These are phyloP conservation scores for Frankliniella intonsa DNA, from an alignment of 2,888 invertebrate genomes.

Conservation along the genomic window DNA sequence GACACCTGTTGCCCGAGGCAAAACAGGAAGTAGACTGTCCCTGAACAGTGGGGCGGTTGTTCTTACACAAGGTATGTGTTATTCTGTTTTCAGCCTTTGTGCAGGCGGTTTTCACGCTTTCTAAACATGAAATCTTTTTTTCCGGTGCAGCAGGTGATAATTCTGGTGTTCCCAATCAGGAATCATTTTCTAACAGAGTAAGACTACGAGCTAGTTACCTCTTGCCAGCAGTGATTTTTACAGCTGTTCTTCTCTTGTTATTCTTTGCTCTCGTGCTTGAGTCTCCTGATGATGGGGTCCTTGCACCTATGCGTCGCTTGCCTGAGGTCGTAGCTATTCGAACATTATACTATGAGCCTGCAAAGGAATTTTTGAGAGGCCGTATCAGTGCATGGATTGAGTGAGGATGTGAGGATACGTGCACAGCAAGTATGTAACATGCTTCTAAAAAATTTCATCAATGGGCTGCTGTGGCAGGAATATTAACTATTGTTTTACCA, in stretches of 20 bases:
- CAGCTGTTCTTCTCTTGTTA: conserved; percentile 62
- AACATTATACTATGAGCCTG: conserved; percentile 76
- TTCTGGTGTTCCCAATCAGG: not conserved
- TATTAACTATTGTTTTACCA: too few species aligned
- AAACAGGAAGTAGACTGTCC: conserved; percentile 28
- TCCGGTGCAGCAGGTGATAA: conserved; percentile 51
- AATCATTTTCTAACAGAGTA: not conserved
- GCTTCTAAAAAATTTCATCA: too few species aligned
- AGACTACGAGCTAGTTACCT: not conserved
- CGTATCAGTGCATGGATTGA: conserved; percentile 12
- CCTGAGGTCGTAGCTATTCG: conserved; percentile 71
- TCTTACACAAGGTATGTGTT: not conserved
- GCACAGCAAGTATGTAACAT: not conserved
- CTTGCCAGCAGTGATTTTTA: conserved; percentile 66
- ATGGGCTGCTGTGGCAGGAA: too few species aligned
- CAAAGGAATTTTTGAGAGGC: conserved; percentile 67
- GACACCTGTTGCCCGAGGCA: conserved; percentile 44
- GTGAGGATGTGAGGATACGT: not conserved
- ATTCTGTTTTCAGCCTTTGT: conserved; percentile 5
- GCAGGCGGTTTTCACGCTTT: not conserved
- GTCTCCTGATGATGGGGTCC: conserved; percentile 63
- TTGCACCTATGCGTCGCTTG: conserved; percentile 63
- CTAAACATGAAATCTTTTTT: conserved; percentile 50
- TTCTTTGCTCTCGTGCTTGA: conserved; percentile 70
- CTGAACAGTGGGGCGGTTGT: conserved; percentile 22